Conservation (phyloP, 2,888 invertebrate species). For the Polydrusus tereticollis region DNA sequence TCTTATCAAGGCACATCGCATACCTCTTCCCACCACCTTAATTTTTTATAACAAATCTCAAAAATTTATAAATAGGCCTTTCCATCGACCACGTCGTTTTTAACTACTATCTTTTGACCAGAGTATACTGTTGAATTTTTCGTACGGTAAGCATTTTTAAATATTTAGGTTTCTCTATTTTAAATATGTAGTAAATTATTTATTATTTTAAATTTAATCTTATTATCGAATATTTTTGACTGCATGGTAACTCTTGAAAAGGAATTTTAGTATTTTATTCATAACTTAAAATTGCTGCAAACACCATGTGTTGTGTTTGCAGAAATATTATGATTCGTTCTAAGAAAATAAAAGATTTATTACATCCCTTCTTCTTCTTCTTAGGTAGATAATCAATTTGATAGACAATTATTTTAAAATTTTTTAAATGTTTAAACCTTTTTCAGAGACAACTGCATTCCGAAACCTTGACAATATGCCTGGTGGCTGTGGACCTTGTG, state of each 20-base stretch:
- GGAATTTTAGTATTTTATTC: too few relatives aligned
- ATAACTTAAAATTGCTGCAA: too few relatives aligned
- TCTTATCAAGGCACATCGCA: not conserved
- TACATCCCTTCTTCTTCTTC: too few relatives aligned
- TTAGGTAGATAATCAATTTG: too few relatives aligned
- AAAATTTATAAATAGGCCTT: slow-evolving; percentile 3
- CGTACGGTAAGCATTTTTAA: slow-evolving; percentile 10
- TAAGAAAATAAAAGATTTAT: too few relatives aligned
- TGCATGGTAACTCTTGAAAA: too few relatives aligned
- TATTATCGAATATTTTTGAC: too few relatives aligned
- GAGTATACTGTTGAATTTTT: slow-evolving; percentile 1
- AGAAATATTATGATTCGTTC: too few relatives aligned
- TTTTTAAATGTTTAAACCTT: not conserved
- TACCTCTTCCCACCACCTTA: slow-evolving; percentile 1
- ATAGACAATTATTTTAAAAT: not conserved
- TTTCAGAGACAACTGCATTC: slow-evolving; percentile 17
- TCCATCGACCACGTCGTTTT: not conserved
- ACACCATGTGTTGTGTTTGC: too few relatives aligned
- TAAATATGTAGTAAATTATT: not conserved
- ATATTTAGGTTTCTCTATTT: not conserved
- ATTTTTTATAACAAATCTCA: slow-evolving; percentile 3
- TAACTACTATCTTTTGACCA: slow-evolving; percentile 6
- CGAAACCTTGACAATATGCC: slow-evolving; percentile 25
- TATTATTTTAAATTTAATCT: not conserved
- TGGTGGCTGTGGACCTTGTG: slow-evolving; percentile 35